Evolutionary conservation across 1,140 invertebrate genomes (phyloP), one percentile per base, ranked within the genome.

Genomic region (Cotesia glomerata): DNA sequence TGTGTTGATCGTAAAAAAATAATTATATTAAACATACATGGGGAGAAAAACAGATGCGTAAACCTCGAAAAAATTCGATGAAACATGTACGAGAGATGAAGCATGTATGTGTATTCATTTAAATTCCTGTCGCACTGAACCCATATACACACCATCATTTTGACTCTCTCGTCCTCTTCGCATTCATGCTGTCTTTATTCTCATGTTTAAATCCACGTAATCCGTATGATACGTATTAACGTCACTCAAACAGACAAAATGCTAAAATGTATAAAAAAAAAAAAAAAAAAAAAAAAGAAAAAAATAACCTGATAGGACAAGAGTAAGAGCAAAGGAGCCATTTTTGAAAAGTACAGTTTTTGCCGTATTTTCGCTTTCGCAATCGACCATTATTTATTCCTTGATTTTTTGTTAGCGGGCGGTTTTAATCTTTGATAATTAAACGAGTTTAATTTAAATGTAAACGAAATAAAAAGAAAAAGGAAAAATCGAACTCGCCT

Each of bases 151-250:
- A 36, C 62, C 36, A 14, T 14, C 62, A 36, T 35, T 67, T 64
- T 45, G 5, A 8, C 11, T 67, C 32, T 67, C 51, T 36, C 65
- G 32, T 49, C 26, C 26, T 26, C 26, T 26, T 18, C 16, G 49
- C 39, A 45, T 39, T 67, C 26, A 26, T 67, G 7, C 14, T 58
- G 16, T 18, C 56, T 58, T 65, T 69, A 63, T 49, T 59, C 18
- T 51, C 66, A 49, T 69, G 65, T 75, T 75, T 75, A 71, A 75
- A 71, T 75, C 73, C 69, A 11, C 66, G 69, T 74, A 74, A 75
- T 75, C 73, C 69, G 36, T 51, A 67, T 71, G 54, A 66, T 68
- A 36, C 61, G 51, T 58, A 58, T 64, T 65, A 59, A 18, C 45
- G 61, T 72, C 59, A 51, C 65, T 63, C 56, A 16, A 18, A 58